Base-by-base conservation (phyloP, 1,140 invertebrate species). In the Phymastichus coffea region DNA sequence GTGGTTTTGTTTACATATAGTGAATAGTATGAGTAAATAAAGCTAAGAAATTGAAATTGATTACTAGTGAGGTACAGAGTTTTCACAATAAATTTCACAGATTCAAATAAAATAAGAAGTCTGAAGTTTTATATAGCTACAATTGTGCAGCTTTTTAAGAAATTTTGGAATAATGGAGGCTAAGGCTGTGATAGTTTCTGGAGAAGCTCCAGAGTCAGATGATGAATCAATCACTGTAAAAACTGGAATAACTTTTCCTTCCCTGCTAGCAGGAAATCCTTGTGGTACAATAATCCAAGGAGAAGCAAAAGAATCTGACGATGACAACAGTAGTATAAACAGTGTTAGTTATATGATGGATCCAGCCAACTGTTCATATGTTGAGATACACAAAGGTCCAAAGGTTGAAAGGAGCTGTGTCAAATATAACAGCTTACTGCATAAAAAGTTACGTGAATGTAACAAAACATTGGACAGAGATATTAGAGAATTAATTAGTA, bases 131-230 rank as follows among this genome's bases (percentile, higher is more conserved):
- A n/a, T n/a, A n/a, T n/a, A 33, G 12, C 12, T 33, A 33, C 28
- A 33, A 33, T 33, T 33, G 12, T 33, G 28, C 28, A 33, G n/a
- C n/a, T n/a, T n/a, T n/a, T n/a, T n/a, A n/a, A n/a, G n/a, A n/a
- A n/a, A n/a, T n/a, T n/a, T n/a, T 30, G 6, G 6, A 8, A 30
- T 51, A 33, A 76, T 79, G 75, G 77, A 79, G 66, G 60, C 69
- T 10, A 79, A 76, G 66, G 76, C 78, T 64, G 70, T 77, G 25
- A 74, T 80, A 49, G 63, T 80, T 33, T 67, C 75, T 63, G 78
- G 78, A 43, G 78, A 80, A 64, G 77, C 78, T 53, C 74, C 78
- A 55, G 78, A 80, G 66, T 80, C 78, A 43, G 78, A 80, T 53
- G 78, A 80, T 54, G 78, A 80, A 54, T 67, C 58, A 37, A 61